phyloP scores from a whole-genome alignment of 2,888 invertebrate species.

The Synanthedon myopaeformis region DNA sequence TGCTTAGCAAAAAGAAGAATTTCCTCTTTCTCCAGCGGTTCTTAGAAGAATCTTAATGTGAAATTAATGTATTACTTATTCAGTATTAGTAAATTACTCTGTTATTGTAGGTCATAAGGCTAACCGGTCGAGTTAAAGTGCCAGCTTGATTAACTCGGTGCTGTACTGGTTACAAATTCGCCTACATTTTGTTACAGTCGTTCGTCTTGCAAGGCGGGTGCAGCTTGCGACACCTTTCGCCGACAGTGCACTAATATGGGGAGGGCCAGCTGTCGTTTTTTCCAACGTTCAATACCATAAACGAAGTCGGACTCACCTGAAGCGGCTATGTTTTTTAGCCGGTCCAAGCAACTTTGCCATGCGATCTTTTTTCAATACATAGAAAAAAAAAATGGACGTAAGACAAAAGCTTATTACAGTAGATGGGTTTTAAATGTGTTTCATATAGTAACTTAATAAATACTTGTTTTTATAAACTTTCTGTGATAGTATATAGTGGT shows the following conservation, averaged over 20 bases:
- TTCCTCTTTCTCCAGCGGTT: slow-evolving; percentile 30
- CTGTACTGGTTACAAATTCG: slow-evolving; percentile 16
- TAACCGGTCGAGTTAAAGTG: slow-evolving; percentile 12
- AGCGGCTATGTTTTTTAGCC: slow-evolving; percentile 20
- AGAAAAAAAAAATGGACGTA: not conserved
- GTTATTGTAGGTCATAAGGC: not conserved
- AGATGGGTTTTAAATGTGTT: too few relatives aligned
- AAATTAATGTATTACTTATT: slow-evolving; percentile 47
- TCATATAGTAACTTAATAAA: too few relatives aligned
- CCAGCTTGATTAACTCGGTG: slow-evolving; percentile 28
- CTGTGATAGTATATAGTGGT: too few relatives aligned
- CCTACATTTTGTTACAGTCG: not conserved
- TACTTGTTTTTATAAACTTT: too few relatives aligned
- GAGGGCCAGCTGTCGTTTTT: slow-evolving; percentile 35
- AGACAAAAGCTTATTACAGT: not conserved
- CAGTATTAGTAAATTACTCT: slow-evolving; percentile 5
- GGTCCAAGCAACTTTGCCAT: slow-evolving; percentile 17
- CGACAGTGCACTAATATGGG: slow-evolving; percentile 27
- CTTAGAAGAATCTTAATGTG: slow-evolving; percentile 40
- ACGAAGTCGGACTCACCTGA: slow-evolving; percentile 20
- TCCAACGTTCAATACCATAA: slow-evolving; percentile 23
- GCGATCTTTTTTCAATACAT: slow-evolving; percentile 6
- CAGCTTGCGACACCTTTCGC: slow-evolving; percentile 38
- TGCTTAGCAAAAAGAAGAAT: slow-evolving; percentile 24
- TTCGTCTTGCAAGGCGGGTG: slow-evolving; percentile 9